A percentile compares a stretch with the other conserved stretches of the same genome.
phyloP scores from a whole-genome alignment of 2,797 vertebrate species.

The Molothrus aeneus region DNA sequence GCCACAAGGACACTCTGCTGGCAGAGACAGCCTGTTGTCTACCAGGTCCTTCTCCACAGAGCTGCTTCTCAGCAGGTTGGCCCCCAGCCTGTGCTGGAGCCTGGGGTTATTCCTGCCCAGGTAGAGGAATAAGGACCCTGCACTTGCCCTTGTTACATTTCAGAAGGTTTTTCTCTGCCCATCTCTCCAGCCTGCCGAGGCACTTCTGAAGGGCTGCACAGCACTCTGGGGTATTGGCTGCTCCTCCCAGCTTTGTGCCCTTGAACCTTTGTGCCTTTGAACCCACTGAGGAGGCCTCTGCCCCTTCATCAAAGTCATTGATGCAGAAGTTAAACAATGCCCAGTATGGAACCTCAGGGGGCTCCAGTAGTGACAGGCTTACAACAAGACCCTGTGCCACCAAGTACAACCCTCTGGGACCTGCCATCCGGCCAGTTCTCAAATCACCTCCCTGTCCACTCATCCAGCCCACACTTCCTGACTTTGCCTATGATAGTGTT shows the following conservation, averaged over 20 bases:
- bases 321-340: not conserved
- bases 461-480: not conserved
- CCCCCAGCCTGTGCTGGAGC: too few species aligned
- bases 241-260: not conserved
- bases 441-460: not conserved
- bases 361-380: not conserved
- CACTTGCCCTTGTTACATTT: not conserved
- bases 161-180: not conserved
- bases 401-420: not conserved
- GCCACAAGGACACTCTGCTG: too few species aligned
- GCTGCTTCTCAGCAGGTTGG: not conserved
- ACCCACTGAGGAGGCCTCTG: not conserved
- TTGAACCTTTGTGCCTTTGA: too few species aligned
- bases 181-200: not conserved
- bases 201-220: not conserved
- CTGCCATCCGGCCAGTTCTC: not conserved
- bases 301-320: not conserved
- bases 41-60: not conserved
- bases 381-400: not conserved
- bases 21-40: not conserved
- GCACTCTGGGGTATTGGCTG: not conserved
- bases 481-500: not conserved
- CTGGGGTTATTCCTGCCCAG: rapidly evolving
- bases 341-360: not conserved
- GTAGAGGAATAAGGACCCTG: not conserved